A percentile compares a stretch with the other conserved stretches of the same genome.
Evolutionary conservation across 1,140 invertebrate genomes (phyloP).

Genomic region (Sitodiplosis mosellana): DNA sequence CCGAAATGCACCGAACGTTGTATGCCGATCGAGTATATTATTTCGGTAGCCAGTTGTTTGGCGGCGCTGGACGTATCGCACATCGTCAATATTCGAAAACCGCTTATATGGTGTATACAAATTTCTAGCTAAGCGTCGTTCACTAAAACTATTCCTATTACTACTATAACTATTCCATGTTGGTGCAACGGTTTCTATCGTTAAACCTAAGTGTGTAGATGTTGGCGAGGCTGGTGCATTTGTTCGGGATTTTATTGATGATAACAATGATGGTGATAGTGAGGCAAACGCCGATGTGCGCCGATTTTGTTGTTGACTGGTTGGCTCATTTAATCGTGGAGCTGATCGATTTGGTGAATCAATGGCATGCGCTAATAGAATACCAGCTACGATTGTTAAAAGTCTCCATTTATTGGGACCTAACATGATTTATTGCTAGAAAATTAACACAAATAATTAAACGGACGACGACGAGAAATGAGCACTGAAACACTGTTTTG

Average conservation of each 20-base stretch:
- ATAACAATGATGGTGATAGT: neutral
- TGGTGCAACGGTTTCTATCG: neutral
- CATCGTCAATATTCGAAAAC: slow-evolving; percentile 13
- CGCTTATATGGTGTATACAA: slow-evolving; percentile 19
- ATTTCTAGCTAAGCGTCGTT: slow-evolving; percentile 12
- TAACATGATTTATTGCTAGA: slow-evolving; percentile 12
- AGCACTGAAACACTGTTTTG: no score
- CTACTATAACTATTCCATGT: neutral
- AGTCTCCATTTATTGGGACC: slow-evolving; percentile 18
- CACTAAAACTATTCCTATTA: slow-evolving; percentile 6
- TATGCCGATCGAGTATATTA: slow-evolving; percentile 12
- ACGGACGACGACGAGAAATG: no score
- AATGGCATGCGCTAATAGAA: slow-evolving; percentile 8
- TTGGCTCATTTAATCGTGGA: neutral
- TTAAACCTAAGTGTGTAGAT: neutral
- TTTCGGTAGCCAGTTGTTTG: neutral
- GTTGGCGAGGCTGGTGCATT: neutral
- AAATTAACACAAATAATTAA: no score
- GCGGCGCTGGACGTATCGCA: neutral
- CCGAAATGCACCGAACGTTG: slow-evolving; percentile 21
- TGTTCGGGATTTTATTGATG: neutral
- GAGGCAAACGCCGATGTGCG: neutral
- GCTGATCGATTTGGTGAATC: slow-evolving; percentile 1
- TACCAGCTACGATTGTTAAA: slow-evolving; percentile 8
- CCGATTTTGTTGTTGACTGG: no score